Evolutionary conservation across 2,113 vertebrate species (phyloP), one percentile per base, ranked within the genome.

Genomic region (Polypterus senegalus): DNA sequence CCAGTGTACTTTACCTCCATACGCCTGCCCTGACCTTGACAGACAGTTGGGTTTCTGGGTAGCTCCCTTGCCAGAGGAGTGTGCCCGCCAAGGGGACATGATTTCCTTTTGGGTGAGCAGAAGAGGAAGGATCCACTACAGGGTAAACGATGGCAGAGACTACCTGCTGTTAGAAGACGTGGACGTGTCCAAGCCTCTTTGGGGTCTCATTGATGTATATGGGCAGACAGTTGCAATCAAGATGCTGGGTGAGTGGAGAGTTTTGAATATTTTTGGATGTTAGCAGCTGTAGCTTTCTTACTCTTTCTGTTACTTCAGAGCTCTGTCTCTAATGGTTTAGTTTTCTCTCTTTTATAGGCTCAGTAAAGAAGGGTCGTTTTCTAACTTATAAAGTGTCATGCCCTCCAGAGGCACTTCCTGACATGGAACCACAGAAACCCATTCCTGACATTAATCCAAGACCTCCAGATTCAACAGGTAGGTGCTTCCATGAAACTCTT

Each of bases 171-270:
- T 79, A 10, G 8, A 5, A 1, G 75, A 73, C 0, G 52, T 88
- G 53, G 65, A 72, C 43, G 3, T 79, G 57, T 66, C 54, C 0
- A 45, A 43, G 9, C 85, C 82, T 0, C 77, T 92, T 54, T 95
- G 91, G 91, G 89, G 81, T 1, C 74, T 95, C 68, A 72, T 93
- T 27, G 91, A 94, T 43, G 52, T 92, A 49, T 93, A 93, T 0
- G 90, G 91, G 6, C 83, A 85, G 67, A 88, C 91, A 1, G 68
- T 73, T 47, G 71, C 81, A 5, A 63, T 94, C 54, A 60, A 74
- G 27, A 71, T 95, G 3, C 67, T 88, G 1, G 82, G 89, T 92
- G 65, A 74, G 84, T 73, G 60, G 9, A 43, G 27, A 1, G 6
- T 47, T 8, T 6, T 1, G 27, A 4, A 44, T 11, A 52, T 47